Evolutionary conservation across 2,113 vertebrate species (phyloP).

Genomic region (Notarius quadriscutis): DNA sequence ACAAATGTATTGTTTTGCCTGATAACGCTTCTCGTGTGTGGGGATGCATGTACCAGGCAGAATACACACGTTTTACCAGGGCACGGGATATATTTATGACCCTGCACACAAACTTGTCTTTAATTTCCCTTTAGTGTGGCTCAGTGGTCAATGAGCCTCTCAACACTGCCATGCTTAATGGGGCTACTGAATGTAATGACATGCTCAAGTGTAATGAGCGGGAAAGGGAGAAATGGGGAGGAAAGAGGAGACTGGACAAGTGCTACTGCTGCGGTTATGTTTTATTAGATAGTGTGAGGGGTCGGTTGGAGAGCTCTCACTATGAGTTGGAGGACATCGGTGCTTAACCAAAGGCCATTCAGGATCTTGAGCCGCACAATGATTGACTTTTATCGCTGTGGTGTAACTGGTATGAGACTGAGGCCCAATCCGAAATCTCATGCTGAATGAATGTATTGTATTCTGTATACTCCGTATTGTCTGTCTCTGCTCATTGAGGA

Average conservation of each 20-base stretch:
- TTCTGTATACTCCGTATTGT: not conserved
- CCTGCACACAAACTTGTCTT: slow-evolving; percentile 22
- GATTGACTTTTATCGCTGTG: not conserved
- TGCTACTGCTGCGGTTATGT: slow-evolving; percentile 1
- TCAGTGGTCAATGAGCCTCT: slow-evolving; percentile 42
- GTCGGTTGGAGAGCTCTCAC: slow-evolving; percentile 4
- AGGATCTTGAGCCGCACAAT: not conserved
- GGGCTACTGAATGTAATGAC: slow-evolving; percentile 42
- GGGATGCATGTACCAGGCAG: not conserved
- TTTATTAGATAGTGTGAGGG: not conserved
- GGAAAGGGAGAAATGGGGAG: not conserved
- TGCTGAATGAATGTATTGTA: not conserved
- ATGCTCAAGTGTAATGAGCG: slow-evolving; percentile 45
- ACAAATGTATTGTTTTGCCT: no score
- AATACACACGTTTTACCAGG: not conserved
- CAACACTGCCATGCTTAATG: slow-evolving; percentile 43
- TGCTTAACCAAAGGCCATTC: slow-evolving; percentile 29
- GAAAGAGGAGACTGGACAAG: not conserved
- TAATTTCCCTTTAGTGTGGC: slow-evolving; percentile 42
- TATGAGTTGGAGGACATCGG: not conserved
- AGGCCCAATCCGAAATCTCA: not conserved
- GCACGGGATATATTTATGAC: not conserved
- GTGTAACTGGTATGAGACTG: not conserved
- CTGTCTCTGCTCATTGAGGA: not conserved
- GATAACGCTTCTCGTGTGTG: no score